A percentile compares a stretch with the other conserved stretches of the same genome.
phyloP scores from a whole-genome alignment of 2,797 vertebrate species.

The Limnodromus scolopaceus region DNA sequence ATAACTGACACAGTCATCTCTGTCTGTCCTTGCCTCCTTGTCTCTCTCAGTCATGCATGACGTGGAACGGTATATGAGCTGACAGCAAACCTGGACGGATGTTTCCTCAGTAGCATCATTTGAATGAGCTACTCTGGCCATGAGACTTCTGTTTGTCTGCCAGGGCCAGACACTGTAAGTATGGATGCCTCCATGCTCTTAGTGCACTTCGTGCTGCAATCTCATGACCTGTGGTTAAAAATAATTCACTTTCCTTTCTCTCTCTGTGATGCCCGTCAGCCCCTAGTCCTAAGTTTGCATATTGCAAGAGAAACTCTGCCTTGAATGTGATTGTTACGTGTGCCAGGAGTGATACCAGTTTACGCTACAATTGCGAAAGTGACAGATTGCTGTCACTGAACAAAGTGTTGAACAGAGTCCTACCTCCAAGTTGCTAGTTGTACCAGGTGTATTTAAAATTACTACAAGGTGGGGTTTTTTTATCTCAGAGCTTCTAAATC shows the following conservation, averaged over 20 bases:
- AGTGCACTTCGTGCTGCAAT: neutral
- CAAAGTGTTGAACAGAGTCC: neutral
- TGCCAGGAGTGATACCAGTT: neutral
- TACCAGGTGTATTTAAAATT: neutral
- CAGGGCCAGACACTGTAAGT: neutral
- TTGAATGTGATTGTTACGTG: neutral
- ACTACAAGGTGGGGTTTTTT: neutral
- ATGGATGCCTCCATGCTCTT: neutral
- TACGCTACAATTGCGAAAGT: neutral
- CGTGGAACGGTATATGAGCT: fast-evolving
- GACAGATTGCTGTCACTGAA: neutral
- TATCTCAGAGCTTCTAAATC: neutral
- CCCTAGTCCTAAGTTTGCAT: neutral
- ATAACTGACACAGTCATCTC: neutral
- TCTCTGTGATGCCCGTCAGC: neutral
- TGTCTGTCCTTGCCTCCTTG: neutral
- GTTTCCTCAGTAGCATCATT: neutral
- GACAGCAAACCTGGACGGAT: neutral
- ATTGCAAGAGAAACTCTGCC: neutral
- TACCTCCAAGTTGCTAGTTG: neutral
- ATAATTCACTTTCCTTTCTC: neutral
- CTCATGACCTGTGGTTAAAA: neutral
- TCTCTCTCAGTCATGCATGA: neutral
- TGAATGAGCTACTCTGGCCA: neutral
- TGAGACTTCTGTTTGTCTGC: neutral